Base-by-base conservation (phyloP, 2,888 invertebrate genomes). In the Charanyca ferruginea region DNA sequence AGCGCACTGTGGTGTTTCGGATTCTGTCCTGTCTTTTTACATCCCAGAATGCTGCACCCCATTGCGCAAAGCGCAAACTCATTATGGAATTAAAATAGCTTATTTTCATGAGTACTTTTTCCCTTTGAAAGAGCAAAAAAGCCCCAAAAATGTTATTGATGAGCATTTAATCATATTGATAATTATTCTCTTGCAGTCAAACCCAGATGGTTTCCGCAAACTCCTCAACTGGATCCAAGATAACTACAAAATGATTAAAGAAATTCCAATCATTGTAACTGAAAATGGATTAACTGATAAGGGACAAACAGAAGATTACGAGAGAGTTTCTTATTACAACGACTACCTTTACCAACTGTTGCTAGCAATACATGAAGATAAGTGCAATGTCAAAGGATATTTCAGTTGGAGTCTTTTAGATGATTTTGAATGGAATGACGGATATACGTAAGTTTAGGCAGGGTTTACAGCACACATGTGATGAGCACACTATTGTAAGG, bases 171-270 rank as follows among this genome's bases (percentile, higher is more conserved):
- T n/a, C n/a, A n/a, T n/a, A n/a, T n/a, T n/a, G n/a, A n/a, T n/a
- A n/a, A n/a, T n/a, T n/a, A n/a, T n/a, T n/a, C n/a, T 32, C 32
- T 55, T 6, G 0, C 86, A 97, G 97, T 94, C 96, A 41, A 95
- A 96, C 66, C 97, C 97, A 1, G 94, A 95, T 80, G 97, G 97
- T 35, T 96, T 97, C 86, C 94, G 96, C 67, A 96, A 96, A 83
- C 86, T 97, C 9, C 83, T 97, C 32, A 96, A 96, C 85, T 97
- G 96, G 96, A 94, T 97, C 47, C 96, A 96, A 75, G 92, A 93
- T 35, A 95, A 96, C 77, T 97, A 97, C 85, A 95, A 96, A 35
- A 63, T 53, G 4, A 0, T 73, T 38, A 96, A 70, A 80, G 93
- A 95, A 80, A 94, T 96, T 5, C 89, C 93, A 51, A 91, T 96